Evolutionary conservation across 2,113 vertebrate genomes (phyloP).

Genomic region (Elephas maximus): DNA sequence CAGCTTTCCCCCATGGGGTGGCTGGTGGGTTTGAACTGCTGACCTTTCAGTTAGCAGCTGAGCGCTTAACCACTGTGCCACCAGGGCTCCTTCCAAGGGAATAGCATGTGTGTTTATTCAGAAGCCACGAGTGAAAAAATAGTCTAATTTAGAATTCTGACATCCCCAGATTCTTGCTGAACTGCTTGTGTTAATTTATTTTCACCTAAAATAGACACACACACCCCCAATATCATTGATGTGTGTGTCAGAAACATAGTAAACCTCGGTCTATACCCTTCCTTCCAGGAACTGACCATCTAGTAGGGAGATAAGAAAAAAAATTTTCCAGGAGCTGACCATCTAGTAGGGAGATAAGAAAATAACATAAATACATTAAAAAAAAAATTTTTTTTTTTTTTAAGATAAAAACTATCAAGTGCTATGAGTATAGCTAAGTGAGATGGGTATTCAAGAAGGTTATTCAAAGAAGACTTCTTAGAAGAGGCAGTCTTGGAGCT

Average conservation of each 20-base stretch:
- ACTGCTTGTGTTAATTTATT: neutral
- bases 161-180: neutral
- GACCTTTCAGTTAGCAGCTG: neutral
- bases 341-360: neutral
- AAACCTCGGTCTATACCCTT: neutral
- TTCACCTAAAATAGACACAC: neutral
- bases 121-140: neutral
- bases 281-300: neutral
- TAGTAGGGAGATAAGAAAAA: neutral
- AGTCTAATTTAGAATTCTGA: neutral
- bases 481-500: neutral
- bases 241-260: neutral
- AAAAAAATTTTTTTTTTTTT: too few species aligned
- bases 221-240: neutral
- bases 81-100: neutral
- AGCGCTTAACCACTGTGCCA: neutral
- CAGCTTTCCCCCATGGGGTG: neutral
- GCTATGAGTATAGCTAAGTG: neutral
- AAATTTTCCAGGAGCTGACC: neutral
- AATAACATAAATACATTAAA: neutral
- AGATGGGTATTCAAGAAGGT: neutral
- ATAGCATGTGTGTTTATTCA: neutral
- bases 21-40: neutral
- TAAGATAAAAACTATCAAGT: neutral
- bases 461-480: neutral